Base-by-base conservation (phyloP, 2,113 vertebrate genomes). In the Amblyopsis rosae region DNA sequence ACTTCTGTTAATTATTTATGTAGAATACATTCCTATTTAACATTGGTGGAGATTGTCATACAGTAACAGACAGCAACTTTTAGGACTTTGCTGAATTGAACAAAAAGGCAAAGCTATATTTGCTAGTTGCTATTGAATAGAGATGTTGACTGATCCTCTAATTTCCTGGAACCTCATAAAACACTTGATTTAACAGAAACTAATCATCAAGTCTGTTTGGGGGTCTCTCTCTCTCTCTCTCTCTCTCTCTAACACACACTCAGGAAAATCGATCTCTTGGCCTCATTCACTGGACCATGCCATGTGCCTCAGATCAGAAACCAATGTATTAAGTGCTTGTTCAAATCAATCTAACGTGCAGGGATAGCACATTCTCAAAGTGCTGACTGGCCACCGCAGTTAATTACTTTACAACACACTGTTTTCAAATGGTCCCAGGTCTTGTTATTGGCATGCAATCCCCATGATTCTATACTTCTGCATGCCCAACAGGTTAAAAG, bases 321-420 rank as follows among this genome's bases (percentile, higher is more conserved):
- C 84, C 82, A 91, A 92, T 90, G 84, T 85, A 91, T 92, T 91
- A 93, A 90, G 89, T 87, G 90, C 87, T 92, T 90, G 88, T 92
- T 92, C 92, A 87, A 88, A 91, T 92, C 91, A 90, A 92, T 92
- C 76, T 87, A 92, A 91, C 88, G 86, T 92, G 89, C 89, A 87
- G 79, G 80, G 85, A 90, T 90, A 86, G 89, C 88, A 89, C 84
- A 92, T 91, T 93, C 71, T 47, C 81, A 79, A 88, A 89, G 72
- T 92, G 91, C 92, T 92, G 92, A 92, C 90, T 88, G 70, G 76
- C 75, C 81, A 71, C 65, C 72, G 83, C 84, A 87, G 86, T 76
- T 75, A 79, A 90, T 90, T 92, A 85, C 86, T 88, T 86, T 82
- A 77, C 70, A 41, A 73, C 58, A 72, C 35, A 53, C 68, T 75